Base-by-base conservation (phyloP, 2,797 vertebrate species). In the Sebastes taczanowskii region DNA sequence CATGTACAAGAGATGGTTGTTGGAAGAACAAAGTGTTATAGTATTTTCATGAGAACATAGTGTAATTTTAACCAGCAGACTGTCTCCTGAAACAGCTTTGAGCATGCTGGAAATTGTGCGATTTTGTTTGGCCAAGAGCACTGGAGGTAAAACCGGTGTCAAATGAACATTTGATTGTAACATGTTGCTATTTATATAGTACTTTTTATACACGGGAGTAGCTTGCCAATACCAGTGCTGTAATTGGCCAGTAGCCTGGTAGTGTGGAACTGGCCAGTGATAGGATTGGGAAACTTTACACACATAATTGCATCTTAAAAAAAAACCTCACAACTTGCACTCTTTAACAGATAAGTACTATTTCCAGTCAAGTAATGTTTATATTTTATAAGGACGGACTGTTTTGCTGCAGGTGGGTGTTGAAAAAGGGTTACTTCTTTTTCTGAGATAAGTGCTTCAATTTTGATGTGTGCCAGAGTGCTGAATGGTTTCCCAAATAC, bases 401-500 rank as follows among this genome's bases (percentile, higher is more conserved):
- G 20, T 61, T 66, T 75, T 60, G 29, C 59, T 66, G 22, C 52
- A 74, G 5, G 52, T 74, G 42, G 64, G 27, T 73, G 64, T 10
- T 49, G 65, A 74, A 81, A 59, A 75, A 32, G 16, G 18, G 32
- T 61, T 75, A 23, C 11, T 22, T 52, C 52, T 53, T 53, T 53
- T 53, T 53, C 0, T 53, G 52, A 53, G n/a, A 20, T 49, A 49
- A 52, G 46, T 52, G 18, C 46, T 38, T 14, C 23, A 60, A 27
- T 69, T 49, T n/a, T 71, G 68, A 27, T 78, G 55, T 64, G 67
- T 78, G 66, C 49, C 29, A 80, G 25, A 79, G 35, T 10, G 25
- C 29, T 52, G 46, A 80, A 72, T 58, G 23, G 34, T 72, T 79
- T 82, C 34, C 60, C 52, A n/a, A 85, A 86, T 80, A 35, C 42